Base-by-base conservation (phyloP, 2,888 invertebrate species). In the Dolichomitus sp. region DNA sequence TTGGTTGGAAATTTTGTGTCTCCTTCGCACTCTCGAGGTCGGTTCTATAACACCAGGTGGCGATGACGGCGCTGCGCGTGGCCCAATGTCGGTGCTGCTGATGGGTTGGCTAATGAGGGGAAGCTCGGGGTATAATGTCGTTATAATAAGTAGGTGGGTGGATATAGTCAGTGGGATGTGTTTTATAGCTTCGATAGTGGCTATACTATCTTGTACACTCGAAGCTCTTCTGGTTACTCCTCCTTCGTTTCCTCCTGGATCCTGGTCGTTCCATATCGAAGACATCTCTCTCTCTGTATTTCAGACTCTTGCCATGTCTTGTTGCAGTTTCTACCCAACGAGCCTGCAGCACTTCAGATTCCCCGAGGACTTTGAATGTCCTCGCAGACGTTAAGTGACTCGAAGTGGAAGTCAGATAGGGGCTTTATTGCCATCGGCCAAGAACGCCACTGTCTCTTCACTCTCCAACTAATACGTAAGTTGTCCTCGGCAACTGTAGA, bases 331-430 rank as follows among this genome's bases (percentile, higher is more conserved):
- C 68, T 11, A 30, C 45, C 75, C 23, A 48, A 59, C 59, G 59
- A 30, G 33, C 72, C 37, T 52, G 33, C 52, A 54, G 65, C 63
- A 81, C 69, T 74, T 69, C 7, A 70, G 69, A 83, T 50, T 76
- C 85, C 80, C 84, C 65, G 79, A 87, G 85, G 87, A 88, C 83
- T 90, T 89, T 87, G 89, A 90, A 89, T 87, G 88, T 89, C 85
- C 85, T 88, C 80, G 85, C 87, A 85, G 88, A 90, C 90, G 89
- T 90, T 90, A 92, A 92, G 91, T 92, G 91, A 92, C 89, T 91
- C 90, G 88, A 87, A 91, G 91, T 91, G 92, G 92, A 92, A 92
- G 90, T 86, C 87, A 90, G 92, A 92, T 92, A 92, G 88, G 88
- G 88, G 77, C 85, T 90, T 90, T 89, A 89, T 90, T 88, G 85